phyloP scores from a whole-genome alignment of 1,140 invertebrate species.

The Lepeophtheirus salmonis region DNA sequence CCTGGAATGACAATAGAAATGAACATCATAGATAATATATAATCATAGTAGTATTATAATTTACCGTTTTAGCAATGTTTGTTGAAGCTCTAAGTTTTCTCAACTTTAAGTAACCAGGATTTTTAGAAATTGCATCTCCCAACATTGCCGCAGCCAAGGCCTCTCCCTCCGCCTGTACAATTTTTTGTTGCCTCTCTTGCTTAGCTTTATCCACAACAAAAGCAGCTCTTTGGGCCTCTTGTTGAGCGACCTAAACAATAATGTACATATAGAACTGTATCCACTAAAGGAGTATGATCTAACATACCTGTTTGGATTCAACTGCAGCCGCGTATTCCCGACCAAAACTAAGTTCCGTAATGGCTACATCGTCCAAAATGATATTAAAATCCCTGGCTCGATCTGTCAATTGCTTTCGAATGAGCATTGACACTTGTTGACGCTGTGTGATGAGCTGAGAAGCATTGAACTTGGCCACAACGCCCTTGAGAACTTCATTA shows the following conservation, averaged over 20 bases:
- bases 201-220: slow-evolving; percentile 94
- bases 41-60: background rate
- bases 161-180: slow-evolving; percentile 99
- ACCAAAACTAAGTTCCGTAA: slow-evolving; percentile 95
- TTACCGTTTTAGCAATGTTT: slow-evolving; percentile 85
- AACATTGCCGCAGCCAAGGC: slow-evolving; percentile 95
- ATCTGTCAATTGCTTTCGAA: slow-evolving; percentile 80
- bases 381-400: slow-evolving; percentile 97
- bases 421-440: slow-evolving; percentile 81
- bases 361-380: slow-evolving; percentile 97
- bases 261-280: background rate
- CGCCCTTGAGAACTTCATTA: slow-evolving; percentile 96
- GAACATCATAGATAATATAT: no score
- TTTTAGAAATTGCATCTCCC: slow-evolving; percentile 77
- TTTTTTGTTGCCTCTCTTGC: slow-evolving; percentile 96
- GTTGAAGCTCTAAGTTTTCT: slow-evolving; percentile 93
- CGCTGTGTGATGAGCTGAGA: slow-evolving; percentile 96
- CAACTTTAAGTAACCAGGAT: slow-evolving; percentile 93
- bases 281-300: background rate
- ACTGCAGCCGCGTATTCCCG: slow-evolving; percentile 99
- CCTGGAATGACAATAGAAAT: no score
- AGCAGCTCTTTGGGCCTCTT: slow-evolving; percentile 94
- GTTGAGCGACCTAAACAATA: slow-evolving; percentile 57
- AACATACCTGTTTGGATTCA: slow-evolving; percentile 82
- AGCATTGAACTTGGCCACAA: slow-evolving; percentile 99